Percentiles rank a stretch among this genome's conserved stretches.
phyloP scores from a whole-genome alignment of 2,797 vertebrate species.

The Gymnoscopelus microlampas region DNA sequence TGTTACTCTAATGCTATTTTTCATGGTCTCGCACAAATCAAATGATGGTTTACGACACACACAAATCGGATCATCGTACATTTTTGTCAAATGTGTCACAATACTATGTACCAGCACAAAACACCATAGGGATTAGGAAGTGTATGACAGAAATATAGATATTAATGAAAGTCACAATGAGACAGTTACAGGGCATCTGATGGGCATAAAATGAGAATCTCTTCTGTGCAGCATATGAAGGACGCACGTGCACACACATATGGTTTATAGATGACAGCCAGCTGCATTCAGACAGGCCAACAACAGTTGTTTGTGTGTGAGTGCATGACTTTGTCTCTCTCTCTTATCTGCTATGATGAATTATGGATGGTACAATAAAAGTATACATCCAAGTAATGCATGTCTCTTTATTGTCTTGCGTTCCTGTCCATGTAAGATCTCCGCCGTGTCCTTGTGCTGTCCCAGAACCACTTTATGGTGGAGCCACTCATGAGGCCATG shows the following conservation, averaged over 20 bases:
- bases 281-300: background rate
- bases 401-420: too few relatives aligned
- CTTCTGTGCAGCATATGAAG: background rate
- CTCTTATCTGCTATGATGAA: conserved; percentile 6
- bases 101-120: too few relatives aligned
- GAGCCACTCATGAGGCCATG: too few relatives aligned
- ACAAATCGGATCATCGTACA: background rate
- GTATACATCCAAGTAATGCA: background rate
- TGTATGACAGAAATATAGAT: background rate
- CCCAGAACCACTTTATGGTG: too few relatives aligned
- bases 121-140: background rate
- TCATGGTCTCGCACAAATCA: background rate
- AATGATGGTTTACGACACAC: too few relatives aligned
- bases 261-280: background rate
- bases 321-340: background rate
- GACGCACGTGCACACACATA: background rate
- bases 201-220: background rate
- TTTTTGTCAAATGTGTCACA: background rate
- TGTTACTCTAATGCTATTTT: background rate
- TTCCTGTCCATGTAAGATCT: too few relatives aligned
- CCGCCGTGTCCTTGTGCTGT: too few relatives aligned
- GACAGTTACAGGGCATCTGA: background rate
- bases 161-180: background rate
- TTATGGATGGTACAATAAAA: conserved; percentile 9
- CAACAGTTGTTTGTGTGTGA: background rate